Conservation (phyloP, 2,888 invertebrate species). For the Acleris cristana region DNA sequence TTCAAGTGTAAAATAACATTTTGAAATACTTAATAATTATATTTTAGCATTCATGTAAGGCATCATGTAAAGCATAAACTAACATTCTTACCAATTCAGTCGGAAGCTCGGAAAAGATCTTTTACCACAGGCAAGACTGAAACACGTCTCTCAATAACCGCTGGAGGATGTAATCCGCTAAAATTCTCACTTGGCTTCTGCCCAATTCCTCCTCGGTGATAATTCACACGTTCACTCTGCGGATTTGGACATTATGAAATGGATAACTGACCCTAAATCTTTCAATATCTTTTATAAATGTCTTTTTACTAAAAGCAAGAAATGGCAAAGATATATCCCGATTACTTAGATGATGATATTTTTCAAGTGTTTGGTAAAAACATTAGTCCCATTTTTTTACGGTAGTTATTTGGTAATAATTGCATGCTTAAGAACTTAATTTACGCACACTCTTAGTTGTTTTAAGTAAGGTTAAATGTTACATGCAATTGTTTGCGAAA, state of each 20-base stretch:
- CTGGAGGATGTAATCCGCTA: slow-evolving; percentile 30
- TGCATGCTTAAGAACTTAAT: no score
- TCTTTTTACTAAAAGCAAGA: not conserved
- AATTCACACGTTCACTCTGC: slow-evolving; percentile 20
- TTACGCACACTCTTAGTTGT: no score
- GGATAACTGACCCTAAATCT: slow-evolving; percentile 26
- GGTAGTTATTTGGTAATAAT: no score
- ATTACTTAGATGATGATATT: not conserved
- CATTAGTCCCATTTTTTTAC: not conserved
- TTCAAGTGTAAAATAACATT: no score
- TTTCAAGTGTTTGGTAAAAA: not conserved
- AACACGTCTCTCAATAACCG: slow-evolving; percentile 24
- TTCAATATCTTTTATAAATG: slow-evolving; percentile 8
- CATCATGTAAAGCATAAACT: no score
- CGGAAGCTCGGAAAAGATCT: no score
- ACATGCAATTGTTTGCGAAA: no score
- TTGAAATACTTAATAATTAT: no score
- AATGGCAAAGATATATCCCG: not conserved
- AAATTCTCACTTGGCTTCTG: slow-evolving; percentile 30
- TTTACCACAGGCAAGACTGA: not conserved
- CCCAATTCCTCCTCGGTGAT: slow-evolving; percentile 24
- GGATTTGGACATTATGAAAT: slow-evolving; percentile 26
- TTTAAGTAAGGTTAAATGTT: no score
- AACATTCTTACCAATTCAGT: no score
- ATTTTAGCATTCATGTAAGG: no score